phyloP scores from a whole-genome alignment of 2,888 invertebrate species.

The Yponomeuta cagnagella region DNA sequence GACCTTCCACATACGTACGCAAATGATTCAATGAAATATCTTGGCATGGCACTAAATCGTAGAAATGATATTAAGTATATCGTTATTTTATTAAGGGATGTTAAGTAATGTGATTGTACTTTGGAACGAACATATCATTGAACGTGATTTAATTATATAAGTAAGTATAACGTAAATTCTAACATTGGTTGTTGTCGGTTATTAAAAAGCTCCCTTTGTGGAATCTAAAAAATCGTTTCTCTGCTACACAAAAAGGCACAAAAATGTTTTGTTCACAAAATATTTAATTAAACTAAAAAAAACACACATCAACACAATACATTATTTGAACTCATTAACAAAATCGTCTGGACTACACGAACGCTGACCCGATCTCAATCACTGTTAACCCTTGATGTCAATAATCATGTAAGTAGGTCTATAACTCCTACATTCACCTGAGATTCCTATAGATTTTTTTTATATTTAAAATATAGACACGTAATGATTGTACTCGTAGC shows the following conservation, averaged over 20 bases:
- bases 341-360: too few relatives aligned
- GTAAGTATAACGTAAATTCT: not conserved
- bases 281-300: not conserved
- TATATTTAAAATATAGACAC: too few relatives aligned
- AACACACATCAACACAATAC: too few relatives aligned
- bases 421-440: too few relatives aligned
- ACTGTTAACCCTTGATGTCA: too few relatives aligned
- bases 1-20: too few relatives aligned
- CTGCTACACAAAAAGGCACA: not conserved
- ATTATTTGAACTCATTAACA: too few relatives aligned
- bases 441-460: too few relatives aligned
- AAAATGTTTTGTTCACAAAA: not conserved
- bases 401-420: too few relatives aligned
- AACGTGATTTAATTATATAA: slow-evolving; percentile 39
- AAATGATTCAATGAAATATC: not conserved
- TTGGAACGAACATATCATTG: slow-evolving; percentile 55
- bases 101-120: slow-evolving; percentile 41
- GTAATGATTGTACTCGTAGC: too few relatives aligned
- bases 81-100: not conserved
- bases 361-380: too few relatives aligned
- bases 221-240: not conserved
- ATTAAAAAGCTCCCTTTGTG: slow-evolving; percentile 20
- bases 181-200: slow-evolving; percentile 31
- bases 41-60: not conserved
- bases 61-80: not conserved